Percentiles rank a stretch among this genome's conserved stretches.
Conservation (phyloP, 1,140 invertebrate genomes). For the Drosophila bocki region DNA sequence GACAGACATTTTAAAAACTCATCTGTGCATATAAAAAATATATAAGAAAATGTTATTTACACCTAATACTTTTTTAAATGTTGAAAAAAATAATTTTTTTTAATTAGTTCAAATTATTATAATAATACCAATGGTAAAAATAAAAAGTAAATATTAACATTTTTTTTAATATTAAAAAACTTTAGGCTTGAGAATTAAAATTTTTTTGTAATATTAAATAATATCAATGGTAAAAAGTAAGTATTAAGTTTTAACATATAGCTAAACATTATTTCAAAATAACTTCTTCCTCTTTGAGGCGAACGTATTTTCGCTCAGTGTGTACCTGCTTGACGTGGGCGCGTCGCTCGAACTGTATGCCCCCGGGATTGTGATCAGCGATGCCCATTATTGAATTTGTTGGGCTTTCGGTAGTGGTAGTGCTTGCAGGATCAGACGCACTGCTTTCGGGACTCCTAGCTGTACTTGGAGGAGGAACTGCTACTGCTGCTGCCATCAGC, state of each 20-base stretch:
- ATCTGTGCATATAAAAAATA: not conserved
- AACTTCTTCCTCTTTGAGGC: slow-evolving; percentile 7
- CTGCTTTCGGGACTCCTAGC: not conserved
- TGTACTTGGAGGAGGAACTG: not conserved
- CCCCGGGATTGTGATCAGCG: slow-evolving; percentile 78
- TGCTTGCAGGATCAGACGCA: not conserved
- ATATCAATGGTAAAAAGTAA: not conserved
- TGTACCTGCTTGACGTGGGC: slow-evolving; percentile 81
- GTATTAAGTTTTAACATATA: not conserved
- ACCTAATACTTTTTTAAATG: too few species aligned
- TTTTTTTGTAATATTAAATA: not conserved
- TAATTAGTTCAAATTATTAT: not conserved
- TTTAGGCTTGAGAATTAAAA: too few species aligned
- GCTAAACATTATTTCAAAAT: not conserved
- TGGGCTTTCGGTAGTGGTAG: not conserved
- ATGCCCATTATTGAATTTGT: slow-evolving; percentile 51
- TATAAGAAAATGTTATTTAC: not conserved
- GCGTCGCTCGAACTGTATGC: slow-evolving; percentile 79
- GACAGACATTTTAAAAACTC: not conserved
- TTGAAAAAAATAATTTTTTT: not conserved
- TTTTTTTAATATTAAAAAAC: too few species aligned
- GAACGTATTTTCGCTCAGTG: slow-evolving; percentile 36
- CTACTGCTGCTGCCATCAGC: slow-evolving; percentile 6
- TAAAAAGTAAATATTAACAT: too few species aligned
- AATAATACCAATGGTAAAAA: not conserved